phyloP scores from a whole-genome alignment of 2,888 invertebrate genomes.

The Cordilura impudica region DNA sequence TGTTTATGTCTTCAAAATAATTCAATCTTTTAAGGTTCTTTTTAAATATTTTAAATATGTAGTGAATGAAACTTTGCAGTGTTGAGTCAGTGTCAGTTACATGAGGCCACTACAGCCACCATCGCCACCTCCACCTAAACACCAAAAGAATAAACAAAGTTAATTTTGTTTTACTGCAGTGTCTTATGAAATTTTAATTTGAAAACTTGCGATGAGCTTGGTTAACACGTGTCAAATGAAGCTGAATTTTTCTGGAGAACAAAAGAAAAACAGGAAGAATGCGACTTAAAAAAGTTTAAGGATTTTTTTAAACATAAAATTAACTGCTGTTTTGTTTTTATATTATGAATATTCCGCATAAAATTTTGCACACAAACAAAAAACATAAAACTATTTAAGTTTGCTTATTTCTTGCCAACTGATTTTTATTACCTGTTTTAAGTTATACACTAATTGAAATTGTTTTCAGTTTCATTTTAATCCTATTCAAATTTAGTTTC shows the following conservation, averaged over 20 bases:
- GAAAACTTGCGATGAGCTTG: constrained; percentile 56
- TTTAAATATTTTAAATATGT: too few relatives aligned
- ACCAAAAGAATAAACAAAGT: constrained; percentile 45
- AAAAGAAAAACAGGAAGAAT: neutral
- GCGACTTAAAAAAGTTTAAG: neutral
- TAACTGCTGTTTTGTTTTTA: neutral
- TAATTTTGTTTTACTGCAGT: constrained; percentile 47
- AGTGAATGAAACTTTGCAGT: constrained; percentile 16
- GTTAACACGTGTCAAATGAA: constrained; percentile 62
- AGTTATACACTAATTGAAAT: neutral
- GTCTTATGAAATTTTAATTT: constrained; percentile 62
- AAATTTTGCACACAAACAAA: neutral
- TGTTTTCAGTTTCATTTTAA: neutral
- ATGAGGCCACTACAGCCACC: too few relatives aligned
- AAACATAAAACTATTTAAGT: neutral
- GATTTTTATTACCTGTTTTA: neutral
- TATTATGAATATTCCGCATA: constrained; percentile 13
- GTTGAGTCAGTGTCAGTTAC: constrained; percentile 55
- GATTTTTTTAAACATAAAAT: neutral
- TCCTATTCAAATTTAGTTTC: neutral
- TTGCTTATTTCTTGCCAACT: neutral
- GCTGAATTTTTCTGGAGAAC: constrained; percentile 4
- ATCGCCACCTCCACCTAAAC: too few relatives aligned
- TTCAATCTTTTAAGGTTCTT: too few relatives aligned
- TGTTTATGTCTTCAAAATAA: too few relatives aligned